Evolutionary conservation across 2,113 vertebrate genomes (phyloP).

Genomic region (Orthochromis malagaraziensis): DNA sequence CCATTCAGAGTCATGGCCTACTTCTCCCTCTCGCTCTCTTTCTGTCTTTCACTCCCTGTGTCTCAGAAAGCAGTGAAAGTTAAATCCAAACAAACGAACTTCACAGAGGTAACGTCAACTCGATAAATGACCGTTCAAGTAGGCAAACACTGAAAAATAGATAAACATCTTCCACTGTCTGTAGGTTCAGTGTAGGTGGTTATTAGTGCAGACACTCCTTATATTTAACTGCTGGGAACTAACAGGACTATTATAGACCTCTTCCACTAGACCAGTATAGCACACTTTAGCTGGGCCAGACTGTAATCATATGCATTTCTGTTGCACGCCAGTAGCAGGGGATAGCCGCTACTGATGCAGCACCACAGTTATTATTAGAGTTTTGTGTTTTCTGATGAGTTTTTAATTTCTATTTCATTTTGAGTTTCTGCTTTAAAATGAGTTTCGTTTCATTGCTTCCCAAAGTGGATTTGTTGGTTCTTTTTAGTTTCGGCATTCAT

Average conservation of each 20-base stretch:
- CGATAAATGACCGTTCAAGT: background rate
- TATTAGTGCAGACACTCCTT: background rate
- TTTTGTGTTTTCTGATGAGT: background rate
- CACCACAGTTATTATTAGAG: background rate
- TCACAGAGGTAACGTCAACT: background rate
- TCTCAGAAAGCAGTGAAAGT: background rate
- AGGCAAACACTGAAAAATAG: background rate
- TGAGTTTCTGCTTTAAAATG: background rate
- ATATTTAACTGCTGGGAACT: background rate
- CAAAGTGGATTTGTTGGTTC: background rate
- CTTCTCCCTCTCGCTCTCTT: conserved; percentile 13
- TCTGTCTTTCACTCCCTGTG: background rate
- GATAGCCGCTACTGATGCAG: conserved; percentile 5
- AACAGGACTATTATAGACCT: background rate
- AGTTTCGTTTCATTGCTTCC: background rate
- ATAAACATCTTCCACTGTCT: background rate
- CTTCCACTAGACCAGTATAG: background rate
- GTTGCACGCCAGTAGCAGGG: background rate
- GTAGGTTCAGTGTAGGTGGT: background rate
- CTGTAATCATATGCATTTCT: conserved; percentile 25
- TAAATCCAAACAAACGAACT: background rate
- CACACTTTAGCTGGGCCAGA: background rate
- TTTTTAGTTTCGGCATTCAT: background rate
- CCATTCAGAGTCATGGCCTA: conserved; percentile 64
- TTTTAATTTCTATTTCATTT: background rate